These are phyloP conservation scores for Amblyjoppa fuscipennis DNA, from an alignment of 2,888 invertebrate species.

Conservation along the genomic window DNA sequence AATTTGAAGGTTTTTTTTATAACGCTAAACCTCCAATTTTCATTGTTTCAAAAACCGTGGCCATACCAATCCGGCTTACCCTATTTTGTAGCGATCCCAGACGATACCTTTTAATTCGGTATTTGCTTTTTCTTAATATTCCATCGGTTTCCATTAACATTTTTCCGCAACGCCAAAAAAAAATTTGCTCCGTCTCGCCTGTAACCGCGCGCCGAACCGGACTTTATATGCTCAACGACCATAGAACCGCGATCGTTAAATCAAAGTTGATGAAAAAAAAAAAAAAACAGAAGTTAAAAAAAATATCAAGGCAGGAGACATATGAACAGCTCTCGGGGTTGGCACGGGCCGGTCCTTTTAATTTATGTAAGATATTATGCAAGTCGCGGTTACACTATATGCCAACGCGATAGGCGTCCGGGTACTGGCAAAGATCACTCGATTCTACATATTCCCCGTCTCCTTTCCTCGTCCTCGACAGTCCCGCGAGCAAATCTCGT, in stretches of 20 bases:
- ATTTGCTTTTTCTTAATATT: not conserved
- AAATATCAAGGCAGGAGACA: slow-evolving; percentile 40
- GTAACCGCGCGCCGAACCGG: not conserved
- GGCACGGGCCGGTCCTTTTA: slow-evolving; percentile 70
- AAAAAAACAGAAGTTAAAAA: slow-evolving; percentile 30
- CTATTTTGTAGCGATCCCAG: too few species aligned
- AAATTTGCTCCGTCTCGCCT: not conserved
- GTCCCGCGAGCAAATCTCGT: slow-evolving; percentile 24
- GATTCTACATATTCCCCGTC: slow-evolving; percentile 45
- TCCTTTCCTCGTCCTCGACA: slow-evolving; percentile 55
- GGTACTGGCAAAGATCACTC: slow-evolving; percentile 54
- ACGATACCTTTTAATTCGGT: not conserved
- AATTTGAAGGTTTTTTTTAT: too few species aligned
- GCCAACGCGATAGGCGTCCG: slow-evolving; percentile 54
- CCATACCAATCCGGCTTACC: too few species aligned
- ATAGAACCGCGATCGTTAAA: slow-evolving; percentile 23
- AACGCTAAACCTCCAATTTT: too few species aligned
- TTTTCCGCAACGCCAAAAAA: not conserved
- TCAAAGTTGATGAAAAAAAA: slow-evolving; percentile 24
- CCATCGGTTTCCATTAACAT: not conserved
- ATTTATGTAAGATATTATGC: slow-evolving; percentile 72
- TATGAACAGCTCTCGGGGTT: slow-evolving; percentile 59
- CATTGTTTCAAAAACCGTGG: too few species aligned
- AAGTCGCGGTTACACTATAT: slow-evolving; percentile 65
- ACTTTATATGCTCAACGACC: not conserved